Evolutionary conservation across 2,113 vertebrate genomes (phyloP), one percentile per base, ranked within the genome.

Genomic region (Propithecus coquereli): DNA sequence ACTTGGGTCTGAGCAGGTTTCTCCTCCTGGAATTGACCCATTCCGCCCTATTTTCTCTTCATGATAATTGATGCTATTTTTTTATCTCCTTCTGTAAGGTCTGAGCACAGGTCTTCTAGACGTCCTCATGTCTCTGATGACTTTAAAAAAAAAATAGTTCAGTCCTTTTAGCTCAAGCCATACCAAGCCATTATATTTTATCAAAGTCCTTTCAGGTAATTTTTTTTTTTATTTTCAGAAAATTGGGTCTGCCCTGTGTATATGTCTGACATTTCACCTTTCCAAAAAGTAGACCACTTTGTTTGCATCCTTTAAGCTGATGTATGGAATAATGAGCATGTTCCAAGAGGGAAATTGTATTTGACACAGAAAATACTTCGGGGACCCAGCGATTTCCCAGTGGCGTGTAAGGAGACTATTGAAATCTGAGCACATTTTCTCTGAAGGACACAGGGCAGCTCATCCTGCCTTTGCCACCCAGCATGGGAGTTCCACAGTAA

Each of bases 331-430:
- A 97, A 86, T 40, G 86, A 82, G 87, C 63, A 59, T 80, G 73
- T 92, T 87, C 45, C 74, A 91, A 89, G 91, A 94, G 89, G 76
- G 94, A 96, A 91, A 96, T 91, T 1, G 37, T 82, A 80, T 82
- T 70, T 98, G 97, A 97, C 92, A 22, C 0, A 25, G 76, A 97
- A 93, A 96, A 92, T 61, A 11, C 76, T 95, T 93, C 12, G 90
- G 92, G 93, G 94, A 25, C 34, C 18, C 50, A 74, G 92, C 12
- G 77, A 43, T 96, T 96, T 97, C 86, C 37, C 37, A 32, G 74
- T 45, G 87, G 79, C 8, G 0, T 37, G 8, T 22, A 34, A 37
- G 71, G 94, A 87, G 50, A 40, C 57, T 27, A 2, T 92, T 90
- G 95, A 77, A 95, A 71, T 95, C 91, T 0, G 45, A 73, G 43